A percentile compares a stretch with the other conserved stretches of the same genome.
Evolutionary conservation across 2,797 vertebrate species (phyloP).

Genomic region (Chromobotia macracanthus): DNA sequence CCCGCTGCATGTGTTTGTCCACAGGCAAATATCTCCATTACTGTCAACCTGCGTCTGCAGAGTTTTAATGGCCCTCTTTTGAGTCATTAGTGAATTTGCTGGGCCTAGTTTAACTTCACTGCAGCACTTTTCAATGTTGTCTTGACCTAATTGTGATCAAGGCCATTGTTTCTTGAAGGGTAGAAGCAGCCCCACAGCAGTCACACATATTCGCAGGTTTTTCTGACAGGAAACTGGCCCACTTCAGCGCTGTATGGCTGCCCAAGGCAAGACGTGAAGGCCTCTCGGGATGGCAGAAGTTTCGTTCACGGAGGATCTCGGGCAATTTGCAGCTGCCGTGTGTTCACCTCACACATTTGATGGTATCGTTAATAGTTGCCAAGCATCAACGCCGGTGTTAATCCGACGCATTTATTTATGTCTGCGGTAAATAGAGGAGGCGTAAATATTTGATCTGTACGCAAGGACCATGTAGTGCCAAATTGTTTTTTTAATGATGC

Average conservation of each 20-base stretch:
- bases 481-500: conserved; percentile 59
- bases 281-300: conserved; percentile 47
- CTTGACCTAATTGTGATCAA: conserved; percentile 61
- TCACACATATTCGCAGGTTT: conserved; percentile 27
- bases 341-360: conserved; percentile 28
- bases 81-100: conserved; percentile 78
- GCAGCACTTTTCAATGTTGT: conserved; percentile 62
- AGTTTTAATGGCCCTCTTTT: conserved; percentile 70
- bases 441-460: conserved; percentile 62
- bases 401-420: conserved; percentile 61
- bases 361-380: conserved; percentile 58
- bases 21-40: conserved; percentile 84
- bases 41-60: conserved; percentile 78
- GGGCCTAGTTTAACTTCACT: conserved; percentile 63
- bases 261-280: conserved; percentile 28
- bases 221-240: conserved; percentile 47
- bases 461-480: conserved; percentile 54
- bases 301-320: conserved; percentile 17
- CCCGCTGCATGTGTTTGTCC: conserved; percentile 69
- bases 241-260: conserved; percentile 26
- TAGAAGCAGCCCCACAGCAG: conserved; percentile 30
- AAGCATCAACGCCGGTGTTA: conserved; percentile 58
- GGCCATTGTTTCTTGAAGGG: conserved; percentile 53
- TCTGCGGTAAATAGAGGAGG: conserved; percentile 52
- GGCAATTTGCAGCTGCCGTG: conserved; percentile 1